phyloP scores from a whole-genome alignment of 2,888 invertebrate species.

The Blastobasis adustella region DNA sequence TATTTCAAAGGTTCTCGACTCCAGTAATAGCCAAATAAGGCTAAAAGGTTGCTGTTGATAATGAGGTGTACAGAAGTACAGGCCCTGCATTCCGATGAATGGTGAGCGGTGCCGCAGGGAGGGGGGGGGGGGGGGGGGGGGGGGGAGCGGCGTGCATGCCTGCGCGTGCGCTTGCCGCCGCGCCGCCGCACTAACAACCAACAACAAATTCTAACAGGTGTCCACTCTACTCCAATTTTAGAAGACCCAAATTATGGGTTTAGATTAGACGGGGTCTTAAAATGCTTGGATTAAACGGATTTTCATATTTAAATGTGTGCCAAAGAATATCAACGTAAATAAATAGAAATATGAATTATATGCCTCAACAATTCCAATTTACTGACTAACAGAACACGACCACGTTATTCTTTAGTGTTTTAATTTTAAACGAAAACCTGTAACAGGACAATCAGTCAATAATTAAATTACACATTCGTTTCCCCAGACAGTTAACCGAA shows the following conservation, averaged over 20 bases:
- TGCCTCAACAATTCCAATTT: too few relatives aligned
- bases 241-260: slow-evolving; percentile 16
- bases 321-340: too few relatives aligned
- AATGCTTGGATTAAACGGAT: too few relatives aligned
- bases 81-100: slow-evolving; percentile 63
- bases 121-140: slow-evolving; percentile 16
- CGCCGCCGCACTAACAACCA: slow-evolving; percentile 41
- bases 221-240: slow-evolving; percentile 41
- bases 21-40: slow-evolving; percentile 29
- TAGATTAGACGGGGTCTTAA: slow-evolving; percentile 3
- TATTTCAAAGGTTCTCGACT: too few relatives aligned
- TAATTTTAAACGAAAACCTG: too few relatives aligned
- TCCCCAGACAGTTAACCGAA: too few relatives aligned
- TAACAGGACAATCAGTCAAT: too few relatives aligned
- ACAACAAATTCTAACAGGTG: slow-evolving; percentile 59
- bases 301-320: too few relatives aligned
- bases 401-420: too few relatives aligned
- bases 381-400: too few relatives aligned
- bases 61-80: slow-evolving; percentile 54
- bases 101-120: slow-evolving; percentile 28
- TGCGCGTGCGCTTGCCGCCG: slow-evolving; percentile 46
- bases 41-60: slow-evolving; percentile 46
- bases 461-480: too few relatives aligned
- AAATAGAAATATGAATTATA: too few relatives aligned
- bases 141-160: slow-evolving; percentile 47